Evolutionary conservation across 2,888 invertebrate species (phyloP).

Genomic region (Zonitis immaculata): DNA sequence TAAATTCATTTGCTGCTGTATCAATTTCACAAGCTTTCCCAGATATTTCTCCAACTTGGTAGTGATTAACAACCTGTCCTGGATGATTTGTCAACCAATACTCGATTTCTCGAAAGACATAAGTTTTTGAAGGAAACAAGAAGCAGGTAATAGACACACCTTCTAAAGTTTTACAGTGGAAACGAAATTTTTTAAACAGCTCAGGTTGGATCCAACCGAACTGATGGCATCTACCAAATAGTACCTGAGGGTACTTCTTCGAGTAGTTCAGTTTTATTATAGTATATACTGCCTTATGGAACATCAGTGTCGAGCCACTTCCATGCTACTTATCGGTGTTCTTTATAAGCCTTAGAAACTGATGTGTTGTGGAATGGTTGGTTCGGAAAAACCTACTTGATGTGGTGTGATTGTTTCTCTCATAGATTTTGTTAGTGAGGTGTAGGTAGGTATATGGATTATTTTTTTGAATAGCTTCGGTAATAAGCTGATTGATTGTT

Average conservation of each 20-base stretch:
- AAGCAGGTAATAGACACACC: constrained; percentile 32
- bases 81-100: constrained; percentile 7
- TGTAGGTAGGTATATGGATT: no score
- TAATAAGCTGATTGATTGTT: no score
- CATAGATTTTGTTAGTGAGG: no score
- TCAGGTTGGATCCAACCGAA: constrained; percentile 17
- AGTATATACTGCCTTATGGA: no score
- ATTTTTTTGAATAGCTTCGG: no score
- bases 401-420: no score
- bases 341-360: no score
- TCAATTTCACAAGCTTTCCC: neutral
- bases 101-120: constrained; percentile 7
- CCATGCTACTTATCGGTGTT: no score
- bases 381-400: no score
- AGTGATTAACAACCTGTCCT: neutral
- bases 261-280: constrained; percentile 30
- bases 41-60: constrained; percentile 5
- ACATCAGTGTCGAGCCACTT: no score
- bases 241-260: constrained; percentile 32
- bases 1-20: neutral
- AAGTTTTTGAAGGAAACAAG: constrained; percentile 17
- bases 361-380: no score
- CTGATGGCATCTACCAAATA: constrained; percentile 19
- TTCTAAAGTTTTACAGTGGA: constrained; percentile 13
- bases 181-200: constrained; percentile 18